Conservation (phyloP, 2,113 vertebrate species). For the Marmota monax region DNA sequence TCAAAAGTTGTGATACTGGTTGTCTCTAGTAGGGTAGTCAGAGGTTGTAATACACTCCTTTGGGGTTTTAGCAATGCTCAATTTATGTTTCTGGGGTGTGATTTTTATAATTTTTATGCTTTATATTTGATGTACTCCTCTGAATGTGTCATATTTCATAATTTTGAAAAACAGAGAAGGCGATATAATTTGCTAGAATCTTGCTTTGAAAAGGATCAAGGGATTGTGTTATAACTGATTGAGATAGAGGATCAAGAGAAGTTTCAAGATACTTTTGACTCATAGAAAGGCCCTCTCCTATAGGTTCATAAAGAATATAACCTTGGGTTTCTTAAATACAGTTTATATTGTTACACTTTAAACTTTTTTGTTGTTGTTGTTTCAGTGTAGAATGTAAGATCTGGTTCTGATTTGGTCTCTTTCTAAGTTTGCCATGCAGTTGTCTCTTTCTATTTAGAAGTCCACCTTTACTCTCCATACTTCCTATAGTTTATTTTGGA, state of each 20-base stretch:
- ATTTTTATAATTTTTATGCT: background rate
- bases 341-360: background rate
- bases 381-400: background rate
- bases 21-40: background rate
- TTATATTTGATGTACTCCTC: background rate
- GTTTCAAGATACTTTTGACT: background rate
- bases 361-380: background rate
- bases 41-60: background rate
- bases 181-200: background rate
- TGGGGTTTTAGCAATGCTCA: background rate
- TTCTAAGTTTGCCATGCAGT: background rate
- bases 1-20: background rate
- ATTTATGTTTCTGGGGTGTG: background rate
- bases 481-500: background rate
- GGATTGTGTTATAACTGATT: background rate
- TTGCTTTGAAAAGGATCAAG: background rate
- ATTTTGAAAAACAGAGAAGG: background rate
- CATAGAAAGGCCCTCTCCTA: background rate
- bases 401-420: background rate
- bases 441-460: background rate
- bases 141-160: background rate
- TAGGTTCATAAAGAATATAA: background rate
- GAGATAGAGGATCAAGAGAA: background rate
- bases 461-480: background rate
- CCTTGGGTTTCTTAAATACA: background rate